These are phyloP conservation scores for Corythucha ciliata DNA, from an alignment of 2,888 invertebrate genomes.

Conservation along the genomic window DNA sequence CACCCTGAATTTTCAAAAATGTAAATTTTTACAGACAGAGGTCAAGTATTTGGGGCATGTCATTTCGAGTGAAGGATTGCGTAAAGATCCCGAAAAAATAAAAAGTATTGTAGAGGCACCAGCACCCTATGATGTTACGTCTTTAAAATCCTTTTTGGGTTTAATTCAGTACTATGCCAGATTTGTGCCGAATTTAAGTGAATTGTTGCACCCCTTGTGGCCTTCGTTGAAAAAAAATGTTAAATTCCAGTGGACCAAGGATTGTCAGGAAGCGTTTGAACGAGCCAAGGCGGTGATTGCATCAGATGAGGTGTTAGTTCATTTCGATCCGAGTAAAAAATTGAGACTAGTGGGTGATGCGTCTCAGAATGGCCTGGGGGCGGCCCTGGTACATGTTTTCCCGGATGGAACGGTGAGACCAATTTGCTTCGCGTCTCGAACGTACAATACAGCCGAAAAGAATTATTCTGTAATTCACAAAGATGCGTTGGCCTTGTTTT, in stretches of 20 bases:
- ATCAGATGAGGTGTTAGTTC: constrained; percentile 1
- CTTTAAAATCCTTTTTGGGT: constrained; percentile 1
- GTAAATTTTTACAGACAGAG: too few species aligned
- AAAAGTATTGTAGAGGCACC: constrained; percentile 4
- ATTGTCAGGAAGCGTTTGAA: neutral
- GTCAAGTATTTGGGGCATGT: constrained; percentile 6
- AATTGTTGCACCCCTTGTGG: constrained; percentile 6
- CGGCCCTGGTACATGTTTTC: constrained; percentile 35
- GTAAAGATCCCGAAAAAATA: neutral
- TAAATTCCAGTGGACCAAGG: neutral
- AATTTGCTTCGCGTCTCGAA: constrained; percentile 37
- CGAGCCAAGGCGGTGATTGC: neutral
- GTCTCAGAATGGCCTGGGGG: constrained; percentile 32
- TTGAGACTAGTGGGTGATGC: too few species aligned
- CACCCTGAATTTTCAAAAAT: too few species aligned
- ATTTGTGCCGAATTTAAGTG: constrained; percentile 4
- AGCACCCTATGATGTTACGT: neutral
- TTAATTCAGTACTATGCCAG: neutral
- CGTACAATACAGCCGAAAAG: constrained; percentile 37
- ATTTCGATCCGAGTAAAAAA: constrained; percentile 15
- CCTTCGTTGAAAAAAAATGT: constrained; percentile 4
- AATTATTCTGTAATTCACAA: constrained; percentile 39
- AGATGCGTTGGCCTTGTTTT: constrained; percentile 39
- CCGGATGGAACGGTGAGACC: constrained; percentile 36
- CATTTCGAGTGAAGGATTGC: neutral